phyloP scores from a whole-genome alignment of 2,888 invertebrate genomes.

The Trisateles emortualis region DNA sequence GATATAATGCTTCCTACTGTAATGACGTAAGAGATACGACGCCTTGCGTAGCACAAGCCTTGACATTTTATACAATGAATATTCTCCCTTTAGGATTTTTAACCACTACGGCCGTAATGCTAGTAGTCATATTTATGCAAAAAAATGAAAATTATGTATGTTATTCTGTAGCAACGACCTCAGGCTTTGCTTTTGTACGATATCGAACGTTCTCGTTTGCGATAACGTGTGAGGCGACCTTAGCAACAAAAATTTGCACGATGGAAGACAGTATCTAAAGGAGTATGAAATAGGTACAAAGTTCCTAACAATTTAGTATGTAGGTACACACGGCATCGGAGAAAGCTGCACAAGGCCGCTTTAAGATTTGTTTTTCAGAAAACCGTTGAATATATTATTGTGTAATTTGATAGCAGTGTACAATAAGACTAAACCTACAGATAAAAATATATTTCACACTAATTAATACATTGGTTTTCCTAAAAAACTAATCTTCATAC shows the following conservation, averaged over 20 bases:
- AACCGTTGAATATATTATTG: too few relatives aligned
- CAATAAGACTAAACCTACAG: too few relatives aligned
- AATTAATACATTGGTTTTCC: too few relatives aligned
- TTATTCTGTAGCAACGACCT: background rate
- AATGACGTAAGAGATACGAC: constrained; percentile 1
- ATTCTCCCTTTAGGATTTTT: constrained; percentile 1
- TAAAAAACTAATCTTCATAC: too few relatives aligned
- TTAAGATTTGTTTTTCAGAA: too few relatives aligned
- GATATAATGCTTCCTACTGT: background rate
- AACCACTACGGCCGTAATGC: background rate
- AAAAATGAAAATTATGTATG: background rate
- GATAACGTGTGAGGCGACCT: constrained; percentile 1
- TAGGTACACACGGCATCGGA: too few relatives aligned
- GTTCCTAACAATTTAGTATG: too few relatives aligned
- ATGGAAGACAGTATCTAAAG: background rate
- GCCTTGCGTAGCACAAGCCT: background rate
- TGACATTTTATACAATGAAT: constrained; percentile 1
- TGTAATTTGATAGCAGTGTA: too few relatives aligned
- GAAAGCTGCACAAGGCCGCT: too few relatives aligned
- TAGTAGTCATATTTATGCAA: constrained; percentile 3
- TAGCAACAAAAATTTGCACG: constrained; percentile 1
- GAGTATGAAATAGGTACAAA: background rate
- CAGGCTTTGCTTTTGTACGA: background rate
- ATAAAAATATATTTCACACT: too few relatives aligned
- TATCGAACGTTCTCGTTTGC: background rate